Evolutionary conservation across 2,113 vertebrate species (phyloP).

Genomic region (Brevimyrus niger): DNA sequence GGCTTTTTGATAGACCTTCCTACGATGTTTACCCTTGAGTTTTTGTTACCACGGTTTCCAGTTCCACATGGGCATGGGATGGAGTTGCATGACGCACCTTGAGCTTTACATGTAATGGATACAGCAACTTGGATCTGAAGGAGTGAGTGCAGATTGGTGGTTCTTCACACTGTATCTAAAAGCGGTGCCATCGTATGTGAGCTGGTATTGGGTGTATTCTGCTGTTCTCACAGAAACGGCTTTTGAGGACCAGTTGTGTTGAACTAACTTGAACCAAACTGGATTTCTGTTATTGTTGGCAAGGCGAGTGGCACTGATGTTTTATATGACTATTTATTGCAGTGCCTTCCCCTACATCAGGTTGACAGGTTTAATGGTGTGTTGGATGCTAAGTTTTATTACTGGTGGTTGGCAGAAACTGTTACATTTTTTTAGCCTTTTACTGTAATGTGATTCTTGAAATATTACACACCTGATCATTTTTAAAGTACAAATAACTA

Average conservation of each 20-base stretch:
- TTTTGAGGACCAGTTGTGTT: neutral
- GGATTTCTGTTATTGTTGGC: neutral
- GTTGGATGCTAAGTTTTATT: neutral
- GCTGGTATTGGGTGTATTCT: neutral
- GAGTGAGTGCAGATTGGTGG: neutral
- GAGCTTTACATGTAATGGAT: neutral
- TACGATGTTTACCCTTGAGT: neutral
- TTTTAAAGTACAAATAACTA: neutral
- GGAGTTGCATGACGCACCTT: neutral
- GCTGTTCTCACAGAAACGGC: neutral
- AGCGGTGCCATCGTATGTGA: neutral
- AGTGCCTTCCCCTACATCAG: neutral
- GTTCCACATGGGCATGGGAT: neutral
- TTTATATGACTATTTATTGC: neutral
- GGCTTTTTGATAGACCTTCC: neutral
- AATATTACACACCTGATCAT: neutral
- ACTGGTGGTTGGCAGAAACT: neutral
- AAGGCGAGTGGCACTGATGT: neutral
- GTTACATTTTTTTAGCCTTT: neutral
- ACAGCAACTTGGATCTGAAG: neutral
- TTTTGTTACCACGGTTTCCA: neutral
- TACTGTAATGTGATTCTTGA: neutral
- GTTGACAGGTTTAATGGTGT: neutral
- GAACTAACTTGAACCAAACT: neutral
- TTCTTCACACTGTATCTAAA: neutral